phyloP scores from a whole-genome alignment of 2,113 vertebrate genomes.

The Equus quagga region DNA sequence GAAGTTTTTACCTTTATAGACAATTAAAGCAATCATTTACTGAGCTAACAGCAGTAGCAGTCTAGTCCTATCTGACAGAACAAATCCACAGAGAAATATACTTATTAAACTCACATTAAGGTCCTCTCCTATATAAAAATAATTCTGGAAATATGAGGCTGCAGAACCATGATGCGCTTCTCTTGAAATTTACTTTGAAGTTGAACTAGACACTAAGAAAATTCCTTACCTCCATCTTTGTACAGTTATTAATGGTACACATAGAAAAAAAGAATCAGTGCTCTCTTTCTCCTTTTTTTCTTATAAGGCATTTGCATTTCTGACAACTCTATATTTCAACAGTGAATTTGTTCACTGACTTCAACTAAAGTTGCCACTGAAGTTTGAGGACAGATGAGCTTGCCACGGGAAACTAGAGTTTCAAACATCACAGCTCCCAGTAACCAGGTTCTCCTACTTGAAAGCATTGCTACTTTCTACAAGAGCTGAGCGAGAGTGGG shows the following conservation, averaged over 20 bases:
- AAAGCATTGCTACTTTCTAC: neutral
- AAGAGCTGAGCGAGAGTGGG: neutral
- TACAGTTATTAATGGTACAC: neutral
- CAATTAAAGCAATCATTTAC: neutral
- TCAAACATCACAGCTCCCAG: neutral
- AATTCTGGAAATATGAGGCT: neutral
- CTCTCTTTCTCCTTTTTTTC: neutral
- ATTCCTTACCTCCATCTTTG: neutral
- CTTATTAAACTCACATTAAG: neutral
- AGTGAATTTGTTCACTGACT: neutral
- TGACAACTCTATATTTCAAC: neutral
- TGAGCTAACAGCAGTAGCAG: neutral
- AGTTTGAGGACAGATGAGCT: neutral
- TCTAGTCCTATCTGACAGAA: neutral
- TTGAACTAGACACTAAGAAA: slow-evolving; percentile 24
- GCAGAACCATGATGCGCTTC: too few species aligned
- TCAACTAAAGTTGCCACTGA: neutral
- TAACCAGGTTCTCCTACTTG: neutral
- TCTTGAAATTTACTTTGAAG: neutral
- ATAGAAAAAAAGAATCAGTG: neutral
- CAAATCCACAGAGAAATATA: neutral
- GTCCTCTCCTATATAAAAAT: neutral
- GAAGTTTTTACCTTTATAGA: neutral
- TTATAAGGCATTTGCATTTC: neutral
- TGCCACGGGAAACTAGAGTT: neutral